Conservation (phyloP, 2,888 invertebrate genomes). For the Lasioglossum oenotherae region DNA sequence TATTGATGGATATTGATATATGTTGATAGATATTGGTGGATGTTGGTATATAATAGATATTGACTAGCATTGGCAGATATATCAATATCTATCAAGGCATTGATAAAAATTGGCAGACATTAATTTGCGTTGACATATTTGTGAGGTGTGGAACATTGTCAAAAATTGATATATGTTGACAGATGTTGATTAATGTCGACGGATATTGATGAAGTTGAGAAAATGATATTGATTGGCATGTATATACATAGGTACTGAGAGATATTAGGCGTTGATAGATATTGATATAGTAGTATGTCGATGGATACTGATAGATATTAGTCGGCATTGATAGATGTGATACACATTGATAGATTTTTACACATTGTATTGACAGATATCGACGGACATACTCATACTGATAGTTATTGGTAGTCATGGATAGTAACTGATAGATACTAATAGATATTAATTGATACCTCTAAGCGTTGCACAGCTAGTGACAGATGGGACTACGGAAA, state of each 20-base stretch:
- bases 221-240: background rate
- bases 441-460: background rate
- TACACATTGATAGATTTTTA: background rate
- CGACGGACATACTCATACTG: background rate
- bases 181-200: background rate
- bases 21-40: background rate
- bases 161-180: background rate
- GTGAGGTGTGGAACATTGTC: background rate
- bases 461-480: background rate
- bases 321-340: background rate
- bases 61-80: background rate
- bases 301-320: background rate
- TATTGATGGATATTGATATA: background rate
- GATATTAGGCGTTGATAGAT: background rate
- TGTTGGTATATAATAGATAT: background rate
- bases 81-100: background rate
- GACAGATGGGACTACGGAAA: background rate
- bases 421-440: background rate
- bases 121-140: background rate
- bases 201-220: background rate
- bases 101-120: background rate
- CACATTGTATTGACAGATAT: background rate
- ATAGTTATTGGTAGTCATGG: background rate
- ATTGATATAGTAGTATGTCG: background rate
- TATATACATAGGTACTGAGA: background rate